These are phyloP conservation scores for Puffinus mauretanicus DNA, from an alignment of 2,113 vertebrate species.

Conservation along the genomic window DNA sequence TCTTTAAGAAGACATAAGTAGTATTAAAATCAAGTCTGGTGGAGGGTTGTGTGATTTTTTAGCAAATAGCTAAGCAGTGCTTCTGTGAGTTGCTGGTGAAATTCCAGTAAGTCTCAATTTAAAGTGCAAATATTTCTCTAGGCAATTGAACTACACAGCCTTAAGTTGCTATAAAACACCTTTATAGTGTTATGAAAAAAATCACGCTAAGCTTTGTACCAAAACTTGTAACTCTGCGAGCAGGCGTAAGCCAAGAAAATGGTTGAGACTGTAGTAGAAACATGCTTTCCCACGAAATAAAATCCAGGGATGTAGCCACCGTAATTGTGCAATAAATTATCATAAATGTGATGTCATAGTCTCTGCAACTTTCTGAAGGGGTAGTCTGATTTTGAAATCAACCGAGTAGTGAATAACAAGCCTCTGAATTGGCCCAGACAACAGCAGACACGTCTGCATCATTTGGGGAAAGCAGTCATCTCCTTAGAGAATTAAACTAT, in stretches of 20 bases:
- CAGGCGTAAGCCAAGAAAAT: neutral
- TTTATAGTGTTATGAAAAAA: neutral
- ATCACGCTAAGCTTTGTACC: neutral
- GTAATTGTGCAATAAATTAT: slow-evolving; percentile 48
- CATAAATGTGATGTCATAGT: slow-evolving; percentile 51
- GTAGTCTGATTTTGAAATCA: slow-evolving; percentile 57
- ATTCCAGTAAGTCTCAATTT: neutral
- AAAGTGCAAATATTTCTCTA: neutral
- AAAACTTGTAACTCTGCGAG: neutral
- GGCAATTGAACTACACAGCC: neutral
- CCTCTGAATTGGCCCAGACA: slow-evolving; percentile 46
- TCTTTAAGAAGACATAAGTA: neutral
- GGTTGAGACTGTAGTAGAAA: neutral
- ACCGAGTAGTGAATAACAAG: slow-evolving; percentile 4
- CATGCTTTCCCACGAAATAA: slow-evolving; percentile 29
- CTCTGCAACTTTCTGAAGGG: slow-evolving; percentile 51
- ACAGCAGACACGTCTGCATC: slow-evolving; percentile 28
- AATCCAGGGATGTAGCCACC: slow-evolving; percentile 12
- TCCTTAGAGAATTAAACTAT: slow-evolving; percentile 31
- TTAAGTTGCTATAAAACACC: neutral
- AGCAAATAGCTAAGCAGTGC: neutral
- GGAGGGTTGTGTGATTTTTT: neutral
- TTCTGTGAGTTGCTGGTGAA: neutral
- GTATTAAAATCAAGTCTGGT: neutral
- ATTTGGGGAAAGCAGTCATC: slow-evolving; percentile 13